Conservation (phyloP, 2,888 invertebrate genomes). For the Caenorhabditis afra region DNA sequence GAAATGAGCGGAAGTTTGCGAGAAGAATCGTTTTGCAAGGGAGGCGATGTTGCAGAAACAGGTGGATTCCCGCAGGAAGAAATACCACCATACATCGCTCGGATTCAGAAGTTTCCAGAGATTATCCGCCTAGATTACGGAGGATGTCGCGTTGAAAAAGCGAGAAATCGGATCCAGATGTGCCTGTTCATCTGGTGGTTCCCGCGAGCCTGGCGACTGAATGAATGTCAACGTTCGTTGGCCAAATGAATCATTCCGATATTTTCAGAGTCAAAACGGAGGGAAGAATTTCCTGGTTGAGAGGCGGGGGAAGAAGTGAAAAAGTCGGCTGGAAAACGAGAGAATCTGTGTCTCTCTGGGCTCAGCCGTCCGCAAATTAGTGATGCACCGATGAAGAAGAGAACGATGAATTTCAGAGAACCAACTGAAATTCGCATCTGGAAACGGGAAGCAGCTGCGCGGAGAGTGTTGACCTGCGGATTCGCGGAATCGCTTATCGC, state of each 20-base stretch:
- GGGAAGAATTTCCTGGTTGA: background rate
- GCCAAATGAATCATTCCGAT: too few species aligned
- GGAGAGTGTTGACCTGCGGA: constrained; percentile 31
- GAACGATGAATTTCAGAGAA: constrained; percentile 27
- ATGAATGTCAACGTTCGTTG: too few species aligned
- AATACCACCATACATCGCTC: constrained; percentile 1
- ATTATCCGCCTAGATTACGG: background rate
- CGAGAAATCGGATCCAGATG: constrained; percentile 5
- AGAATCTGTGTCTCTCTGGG: constrained; percentile 10
- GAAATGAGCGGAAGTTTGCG: too few species aligned
- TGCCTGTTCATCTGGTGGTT: constrained; percentile 3
- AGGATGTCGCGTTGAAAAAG: background rate
- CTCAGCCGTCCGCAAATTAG: constrained; percentile 24
- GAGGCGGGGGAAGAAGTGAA: background rate
- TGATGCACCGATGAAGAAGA: constrained; percentile 27
- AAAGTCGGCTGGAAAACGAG: background rate
- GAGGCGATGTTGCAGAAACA: constrained; percentile 6
- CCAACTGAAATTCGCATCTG: background rate
- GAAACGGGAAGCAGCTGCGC: constrained; percentile 1
- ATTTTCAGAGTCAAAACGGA: background rate
- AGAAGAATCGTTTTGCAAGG: background rate
- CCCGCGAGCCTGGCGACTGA: too few species aligned
- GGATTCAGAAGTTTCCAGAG: background rate
- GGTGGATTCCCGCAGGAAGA: background rate
- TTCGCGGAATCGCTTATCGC: constrained; percentile 26